phyloP scores from a whole-genome alignment of 1,140 invertebrate genomes.

The Maniola jurtina region DNA sequence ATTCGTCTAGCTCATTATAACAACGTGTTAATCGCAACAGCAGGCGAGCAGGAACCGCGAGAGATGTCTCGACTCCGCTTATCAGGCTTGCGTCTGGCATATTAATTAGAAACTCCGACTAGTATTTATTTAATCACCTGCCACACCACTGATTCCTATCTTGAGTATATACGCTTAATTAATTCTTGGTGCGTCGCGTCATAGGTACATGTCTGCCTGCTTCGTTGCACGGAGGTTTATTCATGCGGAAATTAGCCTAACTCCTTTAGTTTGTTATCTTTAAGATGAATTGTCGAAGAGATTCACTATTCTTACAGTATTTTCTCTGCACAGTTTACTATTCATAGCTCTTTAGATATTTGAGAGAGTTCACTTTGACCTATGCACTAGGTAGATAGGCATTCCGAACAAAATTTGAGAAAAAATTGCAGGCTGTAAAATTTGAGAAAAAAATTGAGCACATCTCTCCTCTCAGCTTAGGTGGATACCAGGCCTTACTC shows the following conservation, averaged over 20 bases:
- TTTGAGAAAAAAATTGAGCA: too few species aligned
- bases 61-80: constrained; percentile 60
- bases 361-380: too few species aligned
- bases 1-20: constrained; percentile 55
- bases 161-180: constrained; percentile 64
- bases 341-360: too few species aligned
- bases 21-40: constrained; percentile 65
- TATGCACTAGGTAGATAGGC: too few species aligned
- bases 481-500: too few species aligned
- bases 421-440: too few species aligned
- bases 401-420: too few species aligned
- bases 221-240: constrained; percentile 27
- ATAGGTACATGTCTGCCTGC: constrained; percentile 33
- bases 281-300: neutral
- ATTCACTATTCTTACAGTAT: too few species aligned
- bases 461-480: too few species aligned
- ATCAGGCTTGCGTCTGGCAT: constrained; percentile 69
- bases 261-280: constrained; percentile 22
- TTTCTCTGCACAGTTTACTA: too few species aligned
- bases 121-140: constrained; percentile 76
- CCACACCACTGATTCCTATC: constrained; percentile 63
- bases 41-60: constrained; percentile 48
- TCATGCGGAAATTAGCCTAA: constrained; percentile 26
- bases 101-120: constrained; percentile 72
- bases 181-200: constrained; percentile 57